Base-by-base conservation (phyloP, 2,797 vertebrate genomes). In the Sebastes itinus region DNA sequence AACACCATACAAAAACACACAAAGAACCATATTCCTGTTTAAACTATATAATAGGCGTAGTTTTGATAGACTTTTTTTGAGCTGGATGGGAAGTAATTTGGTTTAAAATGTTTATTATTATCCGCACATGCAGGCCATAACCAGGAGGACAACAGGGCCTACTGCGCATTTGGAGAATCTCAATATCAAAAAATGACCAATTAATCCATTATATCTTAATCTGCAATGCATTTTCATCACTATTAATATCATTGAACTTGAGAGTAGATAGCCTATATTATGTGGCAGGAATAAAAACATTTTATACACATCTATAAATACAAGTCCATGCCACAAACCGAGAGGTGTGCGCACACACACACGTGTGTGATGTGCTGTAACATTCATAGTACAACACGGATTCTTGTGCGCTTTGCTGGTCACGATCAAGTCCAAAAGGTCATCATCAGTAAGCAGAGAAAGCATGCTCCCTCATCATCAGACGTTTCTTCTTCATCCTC, bases 401-500 rank as follows among this genome's bases (percentile, higher is more conserved):
- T 75, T 83, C 7, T 83, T 83, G 72, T 25, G 76, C 72, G 70
- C 89, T 42, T 42, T 92, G 90, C 78, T 87, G 89, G 85, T 92
- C 90, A 90, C 9, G 87, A 92, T 92, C 88, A 92, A 90, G 91
- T 88, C 87, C 89, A 92, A 87, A 89, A 86, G 91, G 38, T 42
- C 38, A 42, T 88, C 89, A 83, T 95, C 95, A 98, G 91, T 97
- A 98, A 18, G 96, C 91, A 1, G 95, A 94, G 87, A 99, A 97
- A 3, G 96, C 95, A 72, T 98, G 97, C 68, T 98, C 97, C 4
- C 98, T 96, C 96, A 97, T 96, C 89, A 97, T 95, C 82, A 97
- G 96, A 3, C 98, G 96, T 81, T 99, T 99, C 96, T 99, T 99
- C 94, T 99, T 98, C 98, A 99, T 98, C 65, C 98, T 95, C 65